Evolutionary conservation across 2,888 invertebrate species (phyloP).

Genomic region (Eupelmus urozonus): DNA sequence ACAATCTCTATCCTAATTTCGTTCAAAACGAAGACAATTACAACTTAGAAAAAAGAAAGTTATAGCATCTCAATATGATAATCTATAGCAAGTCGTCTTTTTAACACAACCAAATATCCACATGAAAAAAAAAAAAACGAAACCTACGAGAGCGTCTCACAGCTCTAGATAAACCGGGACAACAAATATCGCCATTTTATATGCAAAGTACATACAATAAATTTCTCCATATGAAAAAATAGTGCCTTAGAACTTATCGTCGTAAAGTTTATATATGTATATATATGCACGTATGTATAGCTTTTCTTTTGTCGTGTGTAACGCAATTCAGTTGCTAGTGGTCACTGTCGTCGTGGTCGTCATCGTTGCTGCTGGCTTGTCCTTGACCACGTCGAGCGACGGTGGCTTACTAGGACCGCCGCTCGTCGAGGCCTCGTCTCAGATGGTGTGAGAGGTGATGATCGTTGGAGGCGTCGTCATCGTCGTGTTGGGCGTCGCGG

Average conservation of each 20-base stretch:
- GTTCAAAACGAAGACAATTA: slow-evolving; percentile 6
- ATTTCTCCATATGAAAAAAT: slow-evolving; percentile 43
- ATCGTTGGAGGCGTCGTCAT: slow-evolving; percentile 55
- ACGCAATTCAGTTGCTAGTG: slow-evolving; percentile 14
- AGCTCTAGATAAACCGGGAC: background rate
- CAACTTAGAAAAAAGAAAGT: slow-evolving; percentile 8
- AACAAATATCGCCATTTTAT: slow-evolving; percentile 12
- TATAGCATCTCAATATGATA: slow-evolving; percentile 10
- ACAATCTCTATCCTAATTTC: slow-evolving; percentile 11
- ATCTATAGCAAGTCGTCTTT: slow-evolving; percentile 31
- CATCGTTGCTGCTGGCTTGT: background rate
- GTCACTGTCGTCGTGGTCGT: background rate
- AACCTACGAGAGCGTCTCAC: background rate
- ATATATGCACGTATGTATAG: slow-evolving; percentile 29
- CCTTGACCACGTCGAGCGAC: slow-evolving; percentile 13
- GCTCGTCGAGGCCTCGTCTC: slow-evolving; percentile 49
- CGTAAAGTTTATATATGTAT: background rate
- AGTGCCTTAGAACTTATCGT: slow-evolving; percentile 37
- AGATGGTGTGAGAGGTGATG: slow-evolving; percentile 59
- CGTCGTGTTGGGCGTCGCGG: slow-evolving; percentile 57
- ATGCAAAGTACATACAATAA: slow-evolving; percentile 25
- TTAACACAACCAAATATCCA: background rate
- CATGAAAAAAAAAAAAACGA: slow-evolving; percentile 14
- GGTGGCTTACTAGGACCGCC: background rate
- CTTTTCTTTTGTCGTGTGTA: background rate